Conservation (phyloP, 2,797 vertebrate genomes). For the Heteromormyrus szaboi region DNA sequence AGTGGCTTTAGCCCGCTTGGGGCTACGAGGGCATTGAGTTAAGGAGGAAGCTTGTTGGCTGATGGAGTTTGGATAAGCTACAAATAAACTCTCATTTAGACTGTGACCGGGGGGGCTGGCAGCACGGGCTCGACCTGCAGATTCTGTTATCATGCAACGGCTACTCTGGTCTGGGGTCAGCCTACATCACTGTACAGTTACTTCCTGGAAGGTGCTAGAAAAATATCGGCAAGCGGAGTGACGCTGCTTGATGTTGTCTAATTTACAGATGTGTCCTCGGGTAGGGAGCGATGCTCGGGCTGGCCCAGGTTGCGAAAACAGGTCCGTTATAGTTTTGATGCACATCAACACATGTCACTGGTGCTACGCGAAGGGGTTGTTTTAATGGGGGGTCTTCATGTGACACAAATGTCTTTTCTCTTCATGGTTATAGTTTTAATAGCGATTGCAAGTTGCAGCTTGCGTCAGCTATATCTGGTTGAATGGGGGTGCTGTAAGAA, state of each 20-base stretch:
- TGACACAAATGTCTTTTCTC: background rate
- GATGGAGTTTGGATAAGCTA: background rate
- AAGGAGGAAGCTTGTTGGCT: conserved; percentile 5
- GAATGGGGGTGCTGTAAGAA: background rate
- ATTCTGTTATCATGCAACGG: conserved; percentile 5
- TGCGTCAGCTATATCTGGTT: background rate
- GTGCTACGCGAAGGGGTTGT: background rate
- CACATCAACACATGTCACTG: background rate
- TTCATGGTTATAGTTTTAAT: background rate
- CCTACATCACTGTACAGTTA: background rate
- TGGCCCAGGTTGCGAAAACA: background rate
- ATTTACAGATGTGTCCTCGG: background rate
- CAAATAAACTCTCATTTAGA: conserved; percentile 12
- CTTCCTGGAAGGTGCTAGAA: background rate
- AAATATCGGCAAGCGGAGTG: background rate
- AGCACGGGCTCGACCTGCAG: too few species aligned
- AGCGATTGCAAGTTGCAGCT: background rate
- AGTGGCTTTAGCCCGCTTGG: conserved; percentile 3
- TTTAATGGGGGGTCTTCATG: background rate
- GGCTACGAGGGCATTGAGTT: background rate
- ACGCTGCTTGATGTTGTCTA: background rate
- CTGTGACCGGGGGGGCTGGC: background rate
- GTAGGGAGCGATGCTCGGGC: background rate
- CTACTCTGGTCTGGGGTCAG: background rate
- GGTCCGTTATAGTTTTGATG: background rate